Evolutionary conservation across 2,113 vertebrate genomes (phyloP).

Genomic region (Eulemur rufifrons): DNA sequence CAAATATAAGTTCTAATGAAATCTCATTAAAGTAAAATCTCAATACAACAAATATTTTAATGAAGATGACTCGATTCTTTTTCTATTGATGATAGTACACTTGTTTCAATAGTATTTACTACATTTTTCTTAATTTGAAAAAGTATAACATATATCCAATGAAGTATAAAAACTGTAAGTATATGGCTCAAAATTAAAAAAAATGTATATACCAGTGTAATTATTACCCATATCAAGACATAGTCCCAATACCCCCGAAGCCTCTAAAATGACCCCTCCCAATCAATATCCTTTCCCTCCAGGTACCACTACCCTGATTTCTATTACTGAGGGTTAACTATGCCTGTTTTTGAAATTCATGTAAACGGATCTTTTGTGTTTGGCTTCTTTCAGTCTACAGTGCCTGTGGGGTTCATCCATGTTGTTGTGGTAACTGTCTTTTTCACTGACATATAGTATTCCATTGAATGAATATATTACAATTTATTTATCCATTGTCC

Average conservation of each 20-base stretch:
- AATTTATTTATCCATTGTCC: background rate
- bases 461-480: background rate
- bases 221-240: background rate
- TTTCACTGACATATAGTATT: background rate
- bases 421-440: background rate
- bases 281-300: background rate
- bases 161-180: constrained; percentile 34
- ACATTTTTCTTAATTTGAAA: constrained; percentile 32
- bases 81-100: background rate
- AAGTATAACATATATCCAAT: background rate
- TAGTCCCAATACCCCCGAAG: background rate
- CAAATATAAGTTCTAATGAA: constrained; percentile 18
- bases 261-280: background rate
- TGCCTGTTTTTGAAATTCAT: background rate
- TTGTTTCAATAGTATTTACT: constrained; percentile 48
- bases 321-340: background rate
- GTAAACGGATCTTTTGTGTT: background rate
- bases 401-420: background rate
- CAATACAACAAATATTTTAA: constrained; percentile 35
- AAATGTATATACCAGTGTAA: background rate
- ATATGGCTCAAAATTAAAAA: background rate
- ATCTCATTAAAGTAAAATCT: constrained; percentile 47
- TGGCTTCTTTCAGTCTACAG: constrained; percentile 24
- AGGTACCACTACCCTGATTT: background rate
- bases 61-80: background rate